Evolutionary conservation across 1,140 invertebrate genomes (phyloP).

Genomic region (Trachelipus rathkii): DNA sequence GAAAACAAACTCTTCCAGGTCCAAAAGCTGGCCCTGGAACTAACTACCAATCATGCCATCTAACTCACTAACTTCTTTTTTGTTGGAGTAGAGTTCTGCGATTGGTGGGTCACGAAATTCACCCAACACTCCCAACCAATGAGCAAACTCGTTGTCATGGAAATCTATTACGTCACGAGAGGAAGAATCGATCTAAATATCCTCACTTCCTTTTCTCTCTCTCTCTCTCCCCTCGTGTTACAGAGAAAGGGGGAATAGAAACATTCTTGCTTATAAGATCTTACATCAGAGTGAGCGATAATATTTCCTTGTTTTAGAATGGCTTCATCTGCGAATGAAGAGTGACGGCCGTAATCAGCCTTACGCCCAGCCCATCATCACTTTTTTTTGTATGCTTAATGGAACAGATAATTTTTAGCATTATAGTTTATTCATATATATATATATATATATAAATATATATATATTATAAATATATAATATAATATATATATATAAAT

Average conservation of each 20-base stretch:
- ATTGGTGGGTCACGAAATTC: not conserved
- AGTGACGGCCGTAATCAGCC: no score
- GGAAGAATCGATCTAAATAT: not conserved
- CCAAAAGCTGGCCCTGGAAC: not conserved
- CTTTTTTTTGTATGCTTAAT: no score
- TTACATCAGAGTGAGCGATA: not conserved
- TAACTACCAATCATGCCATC: not conserved
- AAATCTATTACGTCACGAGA: not conserved
- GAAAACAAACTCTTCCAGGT: not conserved
- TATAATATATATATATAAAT: no score
- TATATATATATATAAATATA: no score
- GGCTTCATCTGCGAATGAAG: not conserved
- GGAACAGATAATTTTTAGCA: no score
- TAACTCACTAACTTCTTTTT: not conserved
- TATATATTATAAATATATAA: no score
- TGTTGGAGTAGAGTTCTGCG: not conserved
- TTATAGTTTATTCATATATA: no score
- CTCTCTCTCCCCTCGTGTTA: not conserved
- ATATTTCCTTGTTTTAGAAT: not conserved
- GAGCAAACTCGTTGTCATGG: not conserved
- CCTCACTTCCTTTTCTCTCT: not conserved
- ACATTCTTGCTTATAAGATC: not conserved
- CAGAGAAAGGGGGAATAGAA: not conserved
- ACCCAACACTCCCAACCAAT: not conserved
- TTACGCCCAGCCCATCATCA: no score